Evolutionary conservation across 2,113 vertebrate genomes (phyloP).

Genomic region (Epinephelus lanceolatus): DNA sequence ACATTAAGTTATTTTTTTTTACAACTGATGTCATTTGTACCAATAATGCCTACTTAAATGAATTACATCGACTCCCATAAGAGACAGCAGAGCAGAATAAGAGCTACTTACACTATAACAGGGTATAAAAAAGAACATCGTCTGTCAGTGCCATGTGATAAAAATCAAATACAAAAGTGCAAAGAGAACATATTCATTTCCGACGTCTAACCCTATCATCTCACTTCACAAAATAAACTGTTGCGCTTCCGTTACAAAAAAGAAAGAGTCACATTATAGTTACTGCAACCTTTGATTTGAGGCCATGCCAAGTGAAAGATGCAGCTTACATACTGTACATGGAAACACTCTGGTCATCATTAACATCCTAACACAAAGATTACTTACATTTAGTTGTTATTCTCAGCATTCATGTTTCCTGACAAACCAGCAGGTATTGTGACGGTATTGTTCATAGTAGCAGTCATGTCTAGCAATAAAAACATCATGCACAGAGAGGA

Average conservation of each 20-base stretch:
- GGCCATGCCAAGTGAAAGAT: conserved; percentile 93
- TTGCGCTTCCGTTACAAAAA: conserved; percentile 61
- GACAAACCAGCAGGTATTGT: conserved; percentile 91
- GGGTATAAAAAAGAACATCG: conserved; percentile 66
- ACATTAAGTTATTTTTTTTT: conserved; percentile 41
- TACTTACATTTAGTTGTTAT: conserved; percentile 75
- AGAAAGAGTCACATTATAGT: conserved; percentile 74
- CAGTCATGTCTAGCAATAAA: conserved; percentile 80
- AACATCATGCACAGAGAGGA: conserved; percentile 90
- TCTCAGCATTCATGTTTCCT: conserved; percentile 87
- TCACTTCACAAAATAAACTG: conserved; percentile 61
- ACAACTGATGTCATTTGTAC: conserved; percentile 55
- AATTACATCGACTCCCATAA: conserved; percentile 47
- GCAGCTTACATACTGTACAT: conserved; percentile 88
- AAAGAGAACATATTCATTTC: conserved; percentile 52
- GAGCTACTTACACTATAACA: conserved; percentile 39
- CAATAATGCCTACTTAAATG: conserved; percentile 53
- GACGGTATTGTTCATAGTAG: conserved; percentile 83
- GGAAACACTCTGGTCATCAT: conserved; percentile 70
- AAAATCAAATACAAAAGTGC: conserved; percentile 77
- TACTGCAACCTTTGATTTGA: conserved; percentile 90
- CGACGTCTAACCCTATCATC: conserved; percentile 45
- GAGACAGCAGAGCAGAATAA: conserved; percentile 57
- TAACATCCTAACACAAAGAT: conserved; percentile 68
- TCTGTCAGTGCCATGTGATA: conserved; percentile 67